Base-by-base conservation (phyloP, 1,140 invertebrate genomes). In the Leptopilina clavipes region DNA sequence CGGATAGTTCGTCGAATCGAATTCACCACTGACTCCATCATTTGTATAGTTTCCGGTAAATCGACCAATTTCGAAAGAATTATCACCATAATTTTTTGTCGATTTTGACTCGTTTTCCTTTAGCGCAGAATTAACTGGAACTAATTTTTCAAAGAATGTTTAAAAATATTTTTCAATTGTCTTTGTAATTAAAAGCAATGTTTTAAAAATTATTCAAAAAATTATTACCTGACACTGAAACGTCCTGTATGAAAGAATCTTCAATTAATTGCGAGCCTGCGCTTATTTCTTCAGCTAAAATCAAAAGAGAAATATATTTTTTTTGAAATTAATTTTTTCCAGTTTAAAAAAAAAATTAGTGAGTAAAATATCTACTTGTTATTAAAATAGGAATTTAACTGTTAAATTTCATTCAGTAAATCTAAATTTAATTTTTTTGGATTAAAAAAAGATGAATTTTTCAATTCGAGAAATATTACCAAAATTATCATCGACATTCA, bases 11-110 rank as follows among this genome's bases (percentile, higher is more conserved):
- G 90, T 86, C 1, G 94, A 92, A 88, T 95, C 94, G 85, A 96
- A 97, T 88, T 96, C 94, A 10, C 93, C 93, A 74, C 94, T 94
- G 0, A 92, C 90, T 6, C 95, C 95, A 90, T 96, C 95, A 86
- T 96, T 96, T 82, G 93, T 92, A 31, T 94, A 93, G 82, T 94
- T 92, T 0, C 93, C 92, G 82, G 92, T 91, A 82, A 95, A 95
- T 76, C 92, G 91, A 0, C 93, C 94, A 79, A 91, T 90, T 45
- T 90, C 88, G 3, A 90, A 88, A 71, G 65, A 81, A 7, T 8
- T 71, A 7, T 70, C 70, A 9, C 37, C 37, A 9, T 40, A 40
- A 7, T 22, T 77, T 25, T 9, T 78, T 10, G 52, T 17, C 8
- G 7, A 54, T 12, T 59, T 71, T n/a, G 65, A 17, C 71, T 65